Conservation (phyloP, 37 sponge, comb jelly and placozoan genomes). For the Diacarnus erythraeanus region DNA sequence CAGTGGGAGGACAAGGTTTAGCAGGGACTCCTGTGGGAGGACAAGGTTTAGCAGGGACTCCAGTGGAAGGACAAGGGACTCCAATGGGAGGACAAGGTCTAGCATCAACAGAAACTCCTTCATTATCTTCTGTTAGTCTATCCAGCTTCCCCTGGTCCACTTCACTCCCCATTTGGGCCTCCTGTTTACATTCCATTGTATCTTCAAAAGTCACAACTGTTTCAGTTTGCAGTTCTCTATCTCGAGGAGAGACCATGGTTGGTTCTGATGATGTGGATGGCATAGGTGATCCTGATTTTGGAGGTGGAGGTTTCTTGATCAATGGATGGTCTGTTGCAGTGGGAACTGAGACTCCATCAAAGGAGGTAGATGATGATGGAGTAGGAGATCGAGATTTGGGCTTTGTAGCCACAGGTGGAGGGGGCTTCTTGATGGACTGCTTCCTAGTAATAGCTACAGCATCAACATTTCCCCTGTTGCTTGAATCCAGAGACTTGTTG, state of each 20-base stretch:
- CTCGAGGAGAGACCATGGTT: background rate
- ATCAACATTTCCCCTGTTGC: too few relatives aligned
- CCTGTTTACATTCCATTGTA: too few relatives aligned
- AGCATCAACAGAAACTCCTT: too few relatives aligned
- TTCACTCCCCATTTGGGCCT: too few relatives aligned
- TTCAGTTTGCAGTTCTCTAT: too few relatives aligned
- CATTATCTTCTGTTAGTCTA: too few relatives aligned
- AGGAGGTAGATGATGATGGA: constrained; percentile 6
- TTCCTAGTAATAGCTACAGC: background rate
- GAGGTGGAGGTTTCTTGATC: background rate
- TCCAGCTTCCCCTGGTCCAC: too few relatives aligned
- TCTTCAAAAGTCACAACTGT: too few relatives aligned
- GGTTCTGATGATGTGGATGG: background rate
- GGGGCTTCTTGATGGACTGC: background rate
- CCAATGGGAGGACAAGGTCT: too few relatives aligned
- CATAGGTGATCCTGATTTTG: background rate
- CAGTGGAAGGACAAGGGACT: background rate
- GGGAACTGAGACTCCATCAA: background rate
- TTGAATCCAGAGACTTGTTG: too few relatives aligned
- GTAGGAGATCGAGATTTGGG: constrained; percentile 6
- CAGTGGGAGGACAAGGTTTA: background rate
- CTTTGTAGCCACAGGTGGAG: constrained; percentile 5
- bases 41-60: background rate
- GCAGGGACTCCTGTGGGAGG: background rate
- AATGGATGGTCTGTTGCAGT: background rate